Evolutionary conservation across 2,888 invertebrate species (phyloP), one percentile per base, ranked within the genome.

Genomic region (Eupithecia insigniata): DNA sequence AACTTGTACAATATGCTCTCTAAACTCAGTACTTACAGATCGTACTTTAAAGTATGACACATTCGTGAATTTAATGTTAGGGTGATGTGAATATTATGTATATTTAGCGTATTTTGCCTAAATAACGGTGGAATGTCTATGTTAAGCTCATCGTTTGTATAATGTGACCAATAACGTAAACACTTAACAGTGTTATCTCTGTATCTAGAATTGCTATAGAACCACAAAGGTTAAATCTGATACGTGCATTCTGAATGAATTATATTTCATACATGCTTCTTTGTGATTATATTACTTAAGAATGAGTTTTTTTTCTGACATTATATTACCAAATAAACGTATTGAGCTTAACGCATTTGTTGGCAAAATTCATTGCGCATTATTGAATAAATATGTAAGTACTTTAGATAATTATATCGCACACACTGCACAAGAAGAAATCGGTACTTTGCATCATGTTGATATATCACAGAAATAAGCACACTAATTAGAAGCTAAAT

Each of bases 361-460:
- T 64, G 55, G 61, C 72, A 70, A 36, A 69, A 69, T 36, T 71
- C 70, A 61, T 66, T 78, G 75, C 68, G 66, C 51, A 60, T 61
- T 70, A 72, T 69, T 67, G 72, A 34, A 51, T 66, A 65, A 28
- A 66, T 67, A 69, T 70, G 43, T 68, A 72, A 36, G 62, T 66
- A 62, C 18, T 61, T 73, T 71, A 77, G 73, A 71, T 69, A 70
- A 66, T 61, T 28, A 68, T 73, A 70, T 78, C 69, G 72, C 76
- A 74, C 79, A 73, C 79, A 77, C 74, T 76, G 79, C 79, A 79
- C 79, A 77, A 79, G 71, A 55, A 75, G 71, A 71, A 76, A 79
- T 76, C 71, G 72, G 34, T 64, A 36, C 14, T 64, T 75, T 76
- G 73, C 68, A 73, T 72, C 68, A 68, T 73, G 72, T 76, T 79